Percentiles rank a stretch among this genome's conserved stretches.
phyloP scores from a whole-genome alignment of 2,888 invertebrate species.

The Euplagia quadripunctaria region DNA sequence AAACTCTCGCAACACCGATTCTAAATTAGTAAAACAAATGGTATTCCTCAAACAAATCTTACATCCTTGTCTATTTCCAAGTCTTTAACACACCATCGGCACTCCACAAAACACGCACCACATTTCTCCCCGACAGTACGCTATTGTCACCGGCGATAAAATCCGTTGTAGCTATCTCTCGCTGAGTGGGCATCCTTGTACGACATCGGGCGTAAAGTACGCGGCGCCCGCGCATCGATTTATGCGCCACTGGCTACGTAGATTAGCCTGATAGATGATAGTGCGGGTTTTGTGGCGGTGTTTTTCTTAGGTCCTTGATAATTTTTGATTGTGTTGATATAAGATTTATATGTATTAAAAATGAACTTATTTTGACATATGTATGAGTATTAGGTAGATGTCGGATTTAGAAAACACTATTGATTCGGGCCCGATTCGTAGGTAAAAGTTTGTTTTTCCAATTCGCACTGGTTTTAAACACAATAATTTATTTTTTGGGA shows the following conservation, averaged over 20 bases:
- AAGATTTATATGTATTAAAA: conserved; percentile 16
- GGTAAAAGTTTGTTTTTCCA: not conserved
- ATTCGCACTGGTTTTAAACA: too few species aligned
- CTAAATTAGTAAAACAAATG: conserved; percentile 10
- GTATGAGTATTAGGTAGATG: not conserved
- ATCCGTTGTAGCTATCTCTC: conserved; percentile 52
- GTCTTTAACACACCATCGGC: conserved; percentile 5
- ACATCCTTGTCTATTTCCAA: not conserved
- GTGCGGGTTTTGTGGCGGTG: conserved; percentile 26
- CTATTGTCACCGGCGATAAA: conserved; percentile 67
- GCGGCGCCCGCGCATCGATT: conserved; percentile 63
- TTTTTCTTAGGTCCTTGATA: conserved; percentile 18
- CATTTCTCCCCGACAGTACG: conserved; percentile 16
- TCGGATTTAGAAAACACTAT: not conserved
- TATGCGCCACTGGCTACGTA: conserved; percentile 59
- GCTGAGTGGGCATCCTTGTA: conserved; percentile 55
- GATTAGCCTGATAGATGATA: conserved; percentile 66
- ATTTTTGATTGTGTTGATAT: conserved; percentile 21
- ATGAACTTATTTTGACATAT: not conserved
- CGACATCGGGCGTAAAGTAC: conserved; percentile 61
- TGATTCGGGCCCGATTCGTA: not conserved
- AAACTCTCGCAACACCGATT: not conserved
- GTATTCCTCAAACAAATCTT: conserved; percentile 2
- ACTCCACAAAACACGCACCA: conserved; percentile 17
- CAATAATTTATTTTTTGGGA: too few species aligned